Evolutionary conservation across 2,113 vertebrate species (phyloP), one percentile per base, ranked within the genome.

Genomic region (Neomonachus schauinslandi): DNA sequence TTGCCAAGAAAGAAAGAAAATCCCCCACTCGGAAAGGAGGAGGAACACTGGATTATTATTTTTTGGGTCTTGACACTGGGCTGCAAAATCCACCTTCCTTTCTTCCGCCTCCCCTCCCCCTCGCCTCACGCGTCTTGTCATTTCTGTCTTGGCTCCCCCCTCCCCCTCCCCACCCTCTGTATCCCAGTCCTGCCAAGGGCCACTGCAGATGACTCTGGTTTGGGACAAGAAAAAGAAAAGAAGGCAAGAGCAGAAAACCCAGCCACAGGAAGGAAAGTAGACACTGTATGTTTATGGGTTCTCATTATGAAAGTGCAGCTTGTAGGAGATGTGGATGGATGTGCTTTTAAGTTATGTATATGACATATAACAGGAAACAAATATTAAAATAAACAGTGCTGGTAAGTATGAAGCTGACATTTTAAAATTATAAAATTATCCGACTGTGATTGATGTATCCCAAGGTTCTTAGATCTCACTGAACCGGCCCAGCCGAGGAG

Each of bases 311-410:
- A 96, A 92, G 98, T 98, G 98, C 98, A 98, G 98, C 98, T 98
- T 97, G 92, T 98, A 98, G 98, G 98, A 98, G 97, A 98, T 99
- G 98, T 98, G 97, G 98, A 98, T 97, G 98, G 98, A 98, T 98
- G 99, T 99, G 98, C 98, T 98, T 99, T 99, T 99, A 98, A 99
- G 98, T 99, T 98, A 98, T 99, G 98, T 99, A 99, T 98, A 98
- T 98, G 98, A 98, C 98, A 95, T 99, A 98, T 99, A 98, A 98
- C n/a, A 6, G 98, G 98, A 98, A 97, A 98, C 98, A 98, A 98
- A 98, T 98, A 98, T 98, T 98, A 97, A 99, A 98, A 98, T 98
- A 98, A 98, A 98, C 98, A 98, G 98, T 98, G 98, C 98, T 98
- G 98, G 98, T 98, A 98, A 98, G 98, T 97, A 98, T 53, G 67